These are phyloP conservation scores for Sebastes variabilis DNA, from an alignment of 2,797 vertebrate genomes.

Conservation along the genomic window DNA sequence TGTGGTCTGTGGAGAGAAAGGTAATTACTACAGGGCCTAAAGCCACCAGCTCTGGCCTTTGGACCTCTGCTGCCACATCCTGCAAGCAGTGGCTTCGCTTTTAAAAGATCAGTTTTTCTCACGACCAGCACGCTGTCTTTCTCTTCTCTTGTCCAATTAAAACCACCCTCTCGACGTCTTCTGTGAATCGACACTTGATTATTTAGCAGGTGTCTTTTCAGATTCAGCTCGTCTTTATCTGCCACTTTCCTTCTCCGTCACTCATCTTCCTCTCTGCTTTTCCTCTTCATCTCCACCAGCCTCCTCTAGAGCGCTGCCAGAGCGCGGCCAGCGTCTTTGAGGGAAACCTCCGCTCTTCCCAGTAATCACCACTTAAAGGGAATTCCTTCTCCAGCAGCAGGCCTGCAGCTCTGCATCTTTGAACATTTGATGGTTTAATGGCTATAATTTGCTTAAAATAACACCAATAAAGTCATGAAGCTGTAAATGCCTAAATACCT, in stretches of 20 bases:
- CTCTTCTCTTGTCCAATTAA: neutral
- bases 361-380: constrained; percentile 74
- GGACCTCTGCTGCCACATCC: constrained; percentile 60
- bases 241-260: neutral
- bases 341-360: constrained; percentile 58
- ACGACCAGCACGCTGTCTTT: neutral
- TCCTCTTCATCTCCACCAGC: neutral
- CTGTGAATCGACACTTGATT: neutral
- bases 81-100: constrained; percentile 22
- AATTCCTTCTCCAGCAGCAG: constrained; percentile 61
- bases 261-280: constrained; percentile 7
- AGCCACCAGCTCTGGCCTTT: constrained; percentile 54
- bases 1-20: constrained; percentile 43
- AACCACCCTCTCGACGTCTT: neutral
- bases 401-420: constrained; percentile 60
- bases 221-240: neutral
- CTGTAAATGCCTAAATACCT: constrained; percentile 65
- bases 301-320: constrained; percentile 34
- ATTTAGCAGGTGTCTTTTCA: neutral
- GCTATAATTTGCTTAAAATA: constrained; percentile 82
- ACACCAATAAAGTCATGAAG: constrained; percentile 71
- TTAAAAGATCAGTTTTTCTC: constrained; percentile 30
- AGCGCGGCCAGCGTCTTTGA: constrained; percentile 46
- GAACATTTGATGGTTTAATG: constrained; percentile 71
- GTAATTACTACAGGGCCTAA: constrained; percentile 68